These are phyloP conservation scores for Mirza zaza DNA, from an alignment of 2,113 vertebrate species.

Conservation along the genomic window DNA sequence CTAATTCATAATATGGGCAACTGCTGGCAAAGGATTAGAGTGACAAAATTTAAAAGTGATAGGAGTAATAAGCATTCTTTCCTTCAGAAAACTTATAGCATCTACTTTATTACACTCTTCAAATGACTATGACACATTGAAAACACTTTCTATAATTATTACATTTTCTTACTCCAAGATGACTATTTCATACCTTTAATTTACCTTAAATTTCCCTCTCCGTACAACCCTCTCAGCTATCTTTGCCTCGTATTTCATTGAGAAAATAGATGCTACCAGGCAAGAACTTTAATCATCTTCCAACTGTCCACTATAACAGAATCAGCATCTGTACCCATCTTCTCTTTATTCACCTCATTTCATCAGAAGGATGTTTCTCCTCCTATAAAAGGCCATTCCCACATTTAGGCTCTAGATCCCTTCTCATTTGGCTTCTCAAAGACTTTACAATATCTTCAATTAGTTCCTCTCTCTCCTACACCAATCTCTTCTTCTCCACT, in stretches of 20 bases:
- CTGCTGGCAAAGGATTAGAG: not conserved
- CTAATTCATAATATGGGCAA: not conserved
- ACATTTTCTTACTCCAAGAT: slow-evolving; percentile 4
- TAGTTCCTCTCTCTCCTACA: not conserved
- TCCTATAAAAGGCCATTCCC: slow-evolving; percentile 10
- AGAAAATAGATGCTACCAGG: slow-evolving; percentile 11
- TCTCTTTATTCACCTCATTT: slow-evolving; percentile 18
- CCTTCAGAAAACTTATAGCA: not conserved
- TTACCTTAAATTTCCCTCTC: not conserved
- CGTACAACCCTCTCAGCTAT: not conserved
- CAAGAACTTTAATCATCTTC: not conserved
- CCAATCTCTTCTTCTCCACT: not conserved
- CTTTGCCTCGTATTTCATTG: not conserved
- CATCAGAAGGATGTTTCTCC: not conserved
- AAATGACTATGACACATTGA: not conserved
- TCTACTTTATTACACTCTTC: slow-evolving; percentile 23
- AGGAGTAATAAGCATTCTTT: not conserved
- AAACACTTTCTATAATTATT: not conserved
- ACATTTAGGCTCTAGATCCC: not conserved
- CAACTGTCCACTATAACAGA: not conserved
- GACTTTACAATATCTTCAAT: not conserved
- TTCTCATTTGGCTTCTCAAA: slow-evolving; percentile 5
- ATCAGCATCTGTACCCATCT: slow-evolving; percentile 1
- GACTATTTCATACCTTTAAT: not conserved
- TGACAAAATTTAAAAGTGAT: slow-evolving; percentile 5